phyloP scores from a whole-genome alignment of 1,140 invertebrate species.

The Drosophila mayri region DNA sequence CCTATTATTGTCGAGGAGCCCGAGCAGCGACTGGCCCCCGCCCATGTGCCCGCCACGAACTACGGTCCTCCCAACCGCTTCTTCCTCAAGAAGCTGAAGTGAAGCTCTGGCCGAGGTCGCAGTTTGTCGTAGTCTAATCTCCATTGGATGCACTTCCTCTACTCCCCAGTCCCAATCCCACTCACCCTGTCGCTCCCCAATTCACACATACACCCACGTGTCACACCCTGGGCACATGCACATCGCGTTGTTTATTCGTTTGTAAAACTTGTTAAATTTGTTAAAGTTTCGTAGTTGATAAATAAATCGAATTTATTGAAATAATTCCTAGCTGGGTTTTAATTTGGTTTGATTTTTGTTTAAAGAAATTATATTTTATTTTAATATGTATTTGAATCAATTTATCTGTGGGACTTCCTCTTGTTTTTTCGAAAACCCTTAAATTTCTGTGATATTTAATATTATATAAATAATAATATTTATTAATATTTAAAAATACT shows the following conservation, averaged over 20 bases:
- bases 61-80: constrained; percentile 78
- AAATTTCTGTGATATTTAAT: no score
- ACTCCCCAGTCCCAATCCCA: constrained; percentile 1
- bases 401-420: no score
- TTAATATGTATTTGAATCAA: background rate
- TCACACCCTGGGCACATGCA: constrained; percentile 34
- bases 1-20: constrained; percentile 73
- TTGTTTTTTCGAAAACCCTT: no score
- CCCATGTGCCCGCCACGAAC: constrained; percentile 67
- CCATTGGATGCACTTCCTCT: constrained; percentile 35
- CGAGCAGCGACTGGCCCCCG: constrained; percentile 56
- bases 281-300: constrained; percentile 65
- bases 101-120: constrained; percentile 45
- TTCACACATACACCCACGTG: constrained; percentile 41
- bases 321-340: background rate
- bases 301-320: constrained; percentile 70
- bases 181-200: constrained; percentile 23
- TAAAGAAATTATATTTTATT: background rate
- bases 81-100: constrained; percentile 79
- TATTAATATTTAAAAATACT: background rate
- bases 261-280: constrained; percentile 60
- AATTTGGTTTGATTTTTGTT: background rate
- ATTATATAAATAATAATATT: background rate
- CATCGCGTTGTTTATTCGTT: constrained; percentile 58
- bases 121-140: constrained; percentile 67